Base-by-base conservation (phyloP, 2,888 invertebrate species). In the Itoplectis maculator region DNA sequence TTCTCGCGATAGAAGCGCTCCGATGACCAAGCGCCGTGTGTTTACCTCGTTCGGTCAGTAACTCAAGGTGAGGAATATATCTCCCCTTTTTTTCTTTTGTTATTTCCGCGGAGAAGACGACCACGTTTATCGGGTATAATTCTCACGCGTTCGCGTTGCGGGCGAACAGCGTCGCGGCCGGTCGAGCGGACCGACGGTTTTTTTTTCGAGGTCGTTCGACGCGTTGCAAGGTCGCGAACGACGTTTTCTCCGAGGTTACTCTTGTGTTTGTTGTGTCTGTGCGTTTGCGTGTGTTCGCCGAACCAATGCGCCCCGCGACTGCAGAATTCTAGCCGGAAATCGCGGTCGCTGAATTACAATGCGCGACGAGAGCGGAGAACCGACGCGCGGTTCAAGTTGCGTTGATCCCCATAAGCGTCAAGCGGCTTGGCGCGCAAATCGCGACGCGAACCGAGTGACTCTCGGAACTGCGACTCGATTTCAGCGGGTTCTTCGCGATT, bases 251-350 rank as follows among this genome's bases (percentile, higher is more conserved):
- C 8, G 42, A 49, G 11, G 9, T 3, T 40, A 42, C 29, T 37
- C n/a, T 13, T 49, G 15, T 61, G 47, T 23, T 51, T 49, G 15
- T 18, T 7, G 37, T 23, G 45, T 69, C n/a, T 63, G 51, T 20
- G 51, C 51, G 18, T n/a, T n/a, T n/a, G n/a, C n/a, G 23, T 23
- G 51, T 54, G 18, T 72, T n/a, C n/a, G 7, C 29, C 15, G 37
- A 61, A 23, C 37, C 37, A 54, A 47, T 23, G 20, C 59, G 11
- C n/a, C 35, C 37, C 18, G 9, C 40, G 47, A 49, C 29, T 15
- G 4, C 18, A 45, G n/a, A 63, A 51, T 75, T 68, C 54, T 15
- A 66, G 49, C 76, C 66, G 81, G 81, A 81, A 81, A 81, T 77
- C 20, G 61, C 63, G 54, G 68, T 74, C 74, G 66, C 49, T 72